A percentile compares a stretch with the other conserved stretches of the same genome.
Evolutionary conservation across 2,113 vertebrate species (phyloP).

Genomic region (Anser brachyrhynchus): DNA sequence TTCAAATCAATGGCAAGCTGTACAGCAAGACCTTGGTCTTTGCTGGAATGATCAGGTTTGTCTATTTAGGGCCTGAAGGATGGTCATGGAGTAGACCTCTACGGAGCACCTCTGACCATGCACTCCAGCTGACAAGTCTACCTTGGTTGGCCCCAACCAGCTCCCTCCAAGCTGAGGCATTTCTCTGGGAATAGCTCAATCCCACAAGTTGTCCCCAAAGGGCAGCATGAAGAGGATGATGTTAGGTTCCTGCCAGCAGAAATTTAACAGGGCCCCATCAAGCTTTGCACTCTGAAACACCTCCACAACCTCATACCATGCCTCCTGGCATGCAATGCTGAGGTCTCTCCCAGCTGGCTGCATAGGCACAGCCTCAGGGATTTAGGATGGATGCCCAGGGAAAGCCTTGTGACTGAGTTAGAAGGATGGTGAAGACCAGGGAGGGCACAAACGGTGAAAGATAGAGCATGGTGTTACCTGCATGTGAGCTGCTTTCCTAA

Average conservation of each 20-base stretch:
- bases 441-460: neutral
- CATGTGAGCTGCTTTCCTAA: neutral
- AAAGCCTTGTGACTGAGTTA: neutral
- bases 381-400: neutral
- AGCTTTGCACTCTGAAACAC: neutral
- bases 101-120: neutral
- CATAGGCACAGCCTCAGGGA: accelerated
- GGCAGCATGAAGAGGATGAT: neutral
- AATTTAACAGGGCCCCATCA: neutral
- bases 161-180: neutral
- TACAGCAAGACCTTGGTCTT: neutral
- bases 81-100: neutral
- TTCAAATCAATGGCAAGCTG: neutral
- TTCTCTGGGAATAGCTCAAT: neutral
- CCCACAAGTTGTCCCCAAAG: neutral
- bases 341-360: neutral
- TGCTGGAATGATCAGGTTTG: neutral
- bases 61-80: neutral
- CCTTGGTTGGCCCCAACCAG: neutral
- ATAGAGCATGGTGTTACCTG: neutral
- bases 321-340: neutral
- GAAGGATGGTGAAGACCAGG: neutral
- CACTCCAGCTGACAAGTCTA: neutral
- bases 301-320: accelerated
- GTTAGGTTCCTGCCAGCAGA: neutral